Base-by-base conservation (phyloP, 2,113 vertebrate genomes). In the Zingel zingel region DNA sequence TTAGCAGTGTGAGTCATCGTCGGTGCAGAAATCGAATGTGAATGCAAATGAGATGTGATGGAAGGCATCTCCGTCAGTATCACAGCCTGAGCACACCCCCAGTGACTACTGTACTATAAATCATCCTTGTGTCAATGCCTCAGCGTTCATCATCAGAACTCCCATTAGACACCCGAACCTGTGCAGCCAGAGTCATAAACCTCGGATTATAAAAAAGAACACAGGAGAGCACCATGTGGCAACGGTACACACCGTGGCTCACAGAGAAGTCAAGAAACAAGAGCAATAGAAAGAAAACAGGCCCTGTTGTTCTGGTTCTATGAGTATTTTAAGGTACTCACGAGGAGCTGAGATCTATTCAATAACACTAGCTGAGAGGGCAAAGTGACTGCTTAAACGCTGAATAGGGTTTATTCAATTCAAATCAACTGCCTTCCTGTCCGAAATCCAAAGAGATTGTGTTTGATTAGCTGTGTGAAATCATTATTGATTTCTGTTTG, bases 41-140 rank as follows among this genome's bases (percentile, higher is more conserved):
- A 89, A 92, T 89, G 84, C 75, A 91, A 91, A 94, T 89, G 78
- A 79, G 70, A 47, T 25, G 47, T 80, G 87, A 88, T 88, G 83
- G 89, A 85, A 92, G 82, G 86, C 70, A 54, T 84, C 83, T 89
- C 85, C 81, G 80, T 0, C 48, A 84, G 74, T 72, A 85, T 48
- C 75, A 27, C 68, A 59, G 74, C 59, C 30, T 33, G 48, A 71
- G 83, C 71, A 53, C 86, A 76, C 84, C 83, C 71, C 70, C n/a
- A 51, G 15, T 51, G 54, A 85, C 33, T 57, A 77, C 71, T 72
- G 69, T 79, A 74, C 84, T 30, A 88, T 92, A 80, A 81, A 91
- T 91, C 86, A 86, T 83, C 59, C 70, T 6, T 6, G 74, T 87
- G 80, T 84, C 83, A 83, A 56, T 65, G 76, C 70, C 54, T 80